Conservation (phyloP, 35 echinoderm and acorn worm species). For the Nesometra sesokonis region DNA sequence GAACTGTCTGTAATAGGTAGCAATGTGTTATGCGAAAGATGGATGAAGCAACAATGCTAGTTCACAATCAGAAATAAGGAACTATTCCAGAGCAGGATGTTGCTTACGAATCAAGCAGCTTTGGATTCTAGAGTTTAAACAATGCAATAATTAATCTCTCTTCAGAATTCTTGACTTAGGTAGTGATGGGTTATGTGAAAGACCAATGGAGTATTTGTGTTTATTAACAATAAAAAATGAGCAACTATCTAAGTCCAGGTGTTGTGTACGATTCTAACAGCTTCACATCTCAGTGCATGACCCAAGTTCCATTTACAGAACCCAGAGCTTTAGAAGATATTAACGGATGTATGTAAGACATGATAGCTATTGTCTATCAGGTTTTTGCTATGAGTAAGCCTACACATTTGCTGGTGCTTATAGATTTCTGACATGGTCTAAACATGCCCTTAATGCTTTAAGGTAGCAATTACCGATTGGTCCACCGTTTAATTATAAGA, state of each 20-base stretch:
- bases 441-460: no score
- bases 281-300: slow-evolving; percentile 56
- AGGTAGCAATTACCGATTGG: no score
- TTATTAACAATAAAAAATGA: slow-evolving; percentile 50
- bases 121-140: slow-evolving; percentile 60
- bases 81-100: slow-evolving; percentile 35
- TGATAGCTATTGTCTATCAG: no score
- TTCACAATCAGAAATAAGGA: slow-evolving; percentile 53
- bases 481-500: no score
- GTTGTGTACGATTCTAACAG: slow-evolving; percentile 40
- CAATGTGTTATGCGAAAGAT: no score
- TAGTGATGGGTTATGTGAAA: neutral
- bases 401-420: no score
- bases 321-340: slow-evolving; percentile 31
- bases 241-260: slow-evolving; percentile 34
- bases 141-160: slow-evolving; percentile 10
- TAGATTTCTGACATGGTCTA: no score
- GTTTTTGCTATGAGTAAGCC: no score
- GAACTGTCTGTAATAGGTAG: slow-evolving; percentile 34
- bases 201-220: neutral
- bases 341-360: no score
- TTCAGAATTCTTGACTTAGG: slow-evolving; percentile 39
- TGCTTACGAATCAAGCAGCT: slow-evolving; percentile 40
- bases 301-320: slow-evolving; percentile 40
- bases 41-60: slow-evolving; percentile 19